Evolutionary conservation across 1,140 invertebrate species (phyloP), one percentile per base, ranked within the genome.

Genomic region (Vollenhovia emeryi): DNA sequence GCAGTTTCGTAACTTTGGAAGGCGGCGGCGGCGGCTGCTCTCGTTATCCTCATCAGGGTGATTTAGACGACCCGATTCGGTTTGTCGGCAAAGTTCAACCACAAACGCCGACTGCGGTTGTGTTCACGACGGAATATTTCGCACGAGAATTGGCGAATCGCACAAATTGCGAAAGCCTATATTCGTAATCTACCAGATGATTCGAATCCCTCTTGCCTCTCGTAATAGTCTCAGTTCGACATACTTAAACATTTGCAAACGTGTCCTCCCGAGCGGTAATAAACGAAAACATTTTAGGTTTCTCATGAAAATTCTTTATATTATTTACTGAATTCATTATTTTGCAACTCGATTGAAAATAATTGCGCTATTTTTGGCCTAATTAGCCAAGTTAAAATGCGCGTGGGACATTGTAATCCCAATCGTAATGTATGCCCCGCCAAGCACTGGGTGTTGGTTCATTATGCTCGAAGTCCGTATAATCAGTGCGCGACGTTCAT

Each of bases 31-130:
- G 62, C n/a, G 36, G 78, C 11, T 13, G 50, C 64, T 82, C 50
- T 82, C 48, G 78, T 82, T 73, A 82, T 82, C 27, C 78, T 82
- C 78, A 82, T 80, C 78, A 80, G 62, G 48, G 24, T 82, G 78
- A 82, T 82, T 71, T 73, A 82, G 50, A n/a, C 66, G 78, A 73
- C 30, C 43, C 43, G 75, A 55, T 82, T 73, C 50, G 66, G 78
- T 82, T 64, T 73, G 48, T 21, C 50, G 50, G 40, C 36, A 13
- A 82, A 82, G 78, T 82, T 82, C 27, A 73, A 68, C 76, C 76
- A 48, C 76, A 68, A 73, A 36, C 13, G 64, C 40, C 2, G 66
- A 27, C 40, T 82, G 78, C 33, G 78, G 66, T 73, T n/a, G 50
- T 82, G 78, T 59, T 82, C 64, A 33, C 66, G 45, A 79, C 15